A percentile compares a stretch with the other conserved stretches of the same genome.
These are phyloP conservation scores for Anniella stebbinsi DNA, from an alignment of 2,797 vertebrate species.

Conservation along the genomic window DNA sequence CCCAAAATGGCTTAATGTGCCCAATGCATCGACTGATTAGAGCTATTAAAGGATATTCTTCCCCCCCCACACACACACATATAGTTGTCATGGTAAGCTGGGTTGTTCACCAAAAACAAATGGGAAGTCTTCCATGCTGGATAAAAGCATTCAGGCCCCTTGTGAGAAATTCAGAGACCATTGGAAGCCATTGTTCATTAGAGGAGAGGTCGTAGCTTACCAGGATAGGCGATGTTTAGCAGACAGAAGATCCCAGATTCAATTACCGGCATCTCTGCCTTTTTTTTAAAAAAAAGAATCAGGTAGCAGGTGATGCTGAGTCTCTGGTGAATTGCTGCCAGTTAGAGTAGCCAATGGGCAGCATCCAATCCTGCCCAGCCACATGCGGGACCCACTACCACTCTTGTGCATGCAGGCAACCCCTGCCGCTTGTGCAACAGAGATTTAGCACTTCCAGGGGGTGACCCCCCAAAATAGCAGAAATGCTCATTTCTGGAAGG, in stretches of 20 bases:
- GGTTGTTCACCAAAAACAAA: not conserved
- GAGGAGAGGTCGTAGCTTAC: not conserved
- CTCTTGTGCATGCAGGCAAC: too few relatives aligned
- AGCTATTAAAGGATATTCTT: not conserved
- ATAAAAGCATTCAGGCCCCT: not conserved
- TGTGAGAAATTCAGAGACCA: not conserved
- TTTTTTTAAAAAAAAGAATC: not conserved
- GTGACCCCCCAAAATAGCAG: too few relatives aligned
- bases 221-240: too few relatives aligned
- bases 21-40: not conserved
- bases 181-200: not conserved
- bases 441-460: too few relatives aligned
- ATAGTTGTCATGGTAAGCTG: conserved; percentile 11
- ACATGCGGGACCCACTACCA: too few relatives aligned
- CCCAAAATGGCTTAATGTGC: not conserved
- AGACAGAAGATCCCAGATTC: not conserved
- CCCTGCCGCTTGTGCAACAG: too few relatives aligned
- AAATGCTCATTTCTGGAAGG: too few relatives aligned
- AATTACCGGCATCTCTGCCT: not conserved
- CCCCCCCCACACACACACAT: too few relatives aligned
- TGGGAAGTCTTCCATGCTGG: not conserved
- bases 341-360: not conserved
- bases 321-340: not conserved
- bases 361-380: too few relatives aligned
- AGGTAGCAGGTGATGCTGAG: not conserved